phyloP scores from a whole-genome alignment of 2,797 vertebrate genomes.

The Notolabrus celidotus region DNA sequence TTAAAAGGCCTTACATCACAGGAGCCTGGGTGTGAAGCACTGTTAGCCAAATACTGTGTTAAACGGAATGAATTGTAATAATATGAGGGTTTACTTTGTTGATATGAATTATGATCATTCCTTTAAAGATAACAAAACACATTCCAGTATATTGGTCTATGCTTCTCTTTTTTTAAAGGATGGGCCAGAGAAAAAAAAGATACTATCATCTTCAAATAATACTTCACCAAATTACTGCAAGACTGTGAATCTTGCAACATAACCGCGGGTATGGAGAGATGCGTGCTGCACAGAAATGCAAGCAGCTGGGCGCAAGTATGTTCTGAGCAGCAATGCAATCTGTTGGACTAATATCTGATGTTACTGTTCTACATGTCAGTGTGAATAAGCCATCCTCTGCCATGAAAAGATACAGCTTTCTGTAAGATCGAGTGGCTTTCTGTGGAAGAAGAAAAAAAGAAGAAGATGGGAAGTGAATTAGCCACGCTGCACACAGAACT shows the following conservation, averaged over 20 bases:
- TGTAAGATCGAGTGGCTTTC: slow-evolving; percentile 27
- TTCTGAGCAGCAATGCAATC: slow-evolving; percentile 61
- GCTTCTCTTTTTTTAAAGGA: too few species aligned
- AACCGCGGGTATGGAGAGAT: slow-evolving; percentile 15
- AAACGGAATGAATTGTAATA: slow-evolving; percentile 16
- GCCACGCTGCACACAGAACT: slow-evolving; percentile 32
- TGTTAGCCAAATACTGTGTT: slow-evolving; percentile 43
- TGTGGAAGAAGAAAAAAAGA: slow-evolving; percentile 11
- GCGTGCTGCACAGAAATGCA: slow-evolving; percentile 32
- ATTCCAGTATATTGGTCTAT: background rate
- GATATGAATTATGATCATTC: background rate
- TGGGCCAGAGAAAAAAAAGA: too few species aligned
- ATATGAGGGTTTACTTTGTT: background rate
- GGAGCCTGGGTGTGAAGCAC: slow-evolving; percentile 1
- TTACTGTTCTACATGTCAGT: slow-evolving; percentile 53
- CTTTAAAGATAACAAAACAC: background rate
- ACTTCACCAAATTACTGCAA: too few species aligned
- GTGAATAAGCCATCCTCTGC: slow-evolving; percentile 55
- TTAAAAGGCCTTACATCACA: slow-evolving; percentile 42
- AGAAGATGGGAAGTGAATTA: slow-evolving; percentile 56
- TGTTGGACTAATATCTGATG: slow-evolving; percentile 65
- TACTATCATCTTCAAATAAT: too few species aligned
- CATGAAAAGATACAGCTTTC: slow-evolving; percentile 41
- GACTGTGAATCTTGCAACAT: background rate
- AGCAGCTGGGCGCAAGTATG: slow-evolving; percentile 64